These are phyloP conservation scores for Muscicapa adusta DNA, from an alignment of 2,113 vertebrate species.

Conservation along the genomic window DNA sequence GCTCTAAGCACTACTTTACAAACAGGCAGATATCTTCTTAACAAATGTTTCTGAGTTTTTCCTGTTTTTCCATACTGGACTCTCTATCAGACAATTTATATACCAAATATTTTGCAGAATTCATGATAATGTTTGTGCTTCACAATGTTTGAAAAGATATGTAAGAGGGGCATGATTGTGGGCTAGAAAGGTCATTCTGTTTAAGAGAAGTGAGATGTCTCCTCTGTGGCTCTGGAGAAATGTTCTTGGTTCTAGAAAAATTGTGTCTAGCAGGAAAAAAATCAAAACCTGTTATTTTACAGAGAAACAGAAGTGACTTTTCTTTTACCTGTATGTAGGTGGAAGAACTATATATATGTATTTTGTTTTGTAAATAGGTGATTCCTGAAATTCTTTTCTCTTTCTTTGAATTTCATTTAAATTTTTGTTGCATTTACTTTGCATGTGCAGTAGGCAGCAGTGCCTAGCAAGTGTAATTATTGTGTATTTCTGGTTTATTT, in stretches of 20 bases:
- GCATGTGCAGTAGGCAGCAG: constrained; percentile 58
- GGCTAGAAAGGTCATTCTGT: neutral
- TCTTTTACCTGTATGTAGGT: neutral
- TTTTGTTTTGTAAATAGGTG: neutral
- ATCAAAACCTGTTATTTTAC: neutral
- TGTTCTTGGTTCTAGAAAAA: neutral
- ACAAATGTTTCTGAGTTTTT: neutral
- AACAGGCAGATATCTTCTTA: neutral
- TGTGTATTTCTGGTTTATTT: constrained; percentile 75
- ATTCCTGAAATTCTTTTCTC: constrained; percentile 33
- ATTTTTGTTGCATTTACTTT: constrained; percentile 23
- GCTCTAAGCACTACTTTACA: neutral
- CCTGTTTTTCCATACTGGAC: neutral
- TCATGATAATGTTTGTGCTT: neutral
- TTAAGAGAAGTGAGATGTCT: neutral
- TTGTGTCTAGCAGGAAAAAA: neutral
- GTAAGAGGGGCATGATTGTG: neutral
- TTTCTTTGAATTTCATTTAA: neutral
- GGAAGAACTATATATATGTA: neutral
- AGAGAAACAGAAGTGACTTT: neutral
- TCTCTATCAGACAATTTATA: neutral
- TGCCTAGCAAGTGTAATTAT: constrained; percentile 70
- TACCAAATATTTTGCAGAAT: neutral
- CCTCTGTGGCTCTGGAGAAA: neutral
- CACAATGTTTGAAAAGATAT: neutral